Percentiles rank a stretch among this genome's conserved stretches.
These are phyloP conservation scores for Escarpia spicata DNA, from an alignment of 2,888 invertebrate species.

Conservation along the genomic window DNA sequence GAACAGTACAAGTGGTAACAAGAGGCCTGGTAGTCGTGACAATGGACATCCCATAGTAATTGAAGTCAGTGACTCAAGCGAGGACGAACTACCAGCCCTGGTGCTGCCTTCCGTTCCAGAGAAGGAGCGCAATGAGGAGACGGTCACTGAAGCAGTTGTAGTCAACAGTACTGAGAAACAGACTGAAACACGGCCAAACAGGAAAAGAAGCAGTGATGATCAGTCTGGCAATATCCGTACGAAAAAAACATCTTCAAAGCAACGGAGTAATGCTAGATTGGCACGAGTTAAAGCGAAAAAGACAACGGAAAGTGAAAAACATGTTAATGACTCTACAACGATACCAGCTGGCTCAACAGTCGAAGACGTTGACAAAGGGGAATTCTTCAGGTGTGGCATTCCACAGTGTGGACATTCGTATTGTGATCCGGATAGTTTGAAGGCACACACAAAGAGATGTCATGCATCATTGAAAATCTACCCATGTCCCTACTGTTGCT, in stretches of 20 bases:
- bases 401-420: not conserved
- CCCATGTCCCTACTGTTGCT: not conserved
- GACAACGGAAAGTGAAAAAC: not conserved
- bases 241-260: not conserved
- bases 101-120: not conserved
- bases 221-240: not conserved
- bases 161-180: not conserved
- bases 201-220: not conserved
- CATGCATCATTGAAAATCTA: not conserved
- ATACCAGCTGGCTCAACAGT: not conserved
- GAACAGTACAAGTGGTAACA: too few relatives aligned
- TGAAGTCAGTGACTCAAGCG: not conserved
- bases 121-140: not conserved
- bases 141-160: not conserved
- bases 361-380: not conserved
- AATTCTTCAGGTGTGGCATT: not conserved
- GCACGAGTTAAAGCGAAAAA: not conserved
- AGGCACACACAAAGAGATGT: not conserved
- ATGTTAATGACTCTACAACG: not conserved
- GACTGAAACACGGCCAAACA: not conserved
- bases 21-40: not conserved
- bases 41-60: not conserved
- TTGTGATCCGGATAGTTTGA: not conserved
- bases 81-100: not conserved
- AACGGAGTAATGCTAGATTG: not conserved